Percentiles rank a stretch among this genome's conserved stretches.
These are phyloP conservation scores for Acanthis flammea DNA, from an alignment of 2,797 vertebrate genomes.

Conservation along the genomic window DNA sequence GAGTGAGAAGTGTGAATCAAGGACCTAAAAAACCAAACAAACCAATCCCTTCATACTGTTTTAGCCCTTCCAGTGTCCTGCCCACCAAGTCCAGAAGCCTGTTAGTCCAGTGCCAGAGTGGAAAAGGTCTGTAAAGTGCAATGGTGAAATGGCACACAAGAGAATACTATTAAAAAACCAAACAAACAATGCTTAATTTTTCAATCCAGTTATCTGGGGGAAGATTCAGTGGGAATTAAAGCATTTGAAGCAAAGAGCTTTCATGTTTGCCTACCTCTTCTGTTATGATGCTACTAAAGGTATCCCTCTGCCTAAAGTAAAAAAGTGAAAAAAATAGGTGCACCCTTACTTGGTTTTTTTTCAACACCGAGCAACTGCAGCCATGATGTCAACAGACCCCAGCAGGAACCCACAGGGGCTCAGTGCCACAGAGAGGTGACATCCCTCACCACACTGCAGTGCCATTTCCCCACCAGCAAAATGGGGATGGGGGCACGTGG, in stretches of 20 bases:
- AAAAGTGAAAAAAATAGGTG: background rate
- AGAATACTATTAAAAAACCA: background rate
- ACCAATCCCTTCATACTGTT: background rate
- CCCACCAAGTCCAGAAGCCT: background rate
- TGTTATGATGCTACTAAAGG: background rate
- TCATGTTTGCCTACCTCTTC: background rate
- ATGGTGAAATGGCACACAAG: background rate
- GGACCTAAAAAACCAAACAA: background rate
- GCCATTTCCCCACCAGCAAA: background rate
- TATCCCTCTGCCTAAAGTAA: background rate
- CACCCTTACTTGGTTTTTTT: rapidly evolving
- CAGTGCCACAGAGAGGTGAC: background rate
- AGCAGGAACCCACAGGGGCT: background rate
- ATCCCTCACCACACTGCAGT: rapidly evolving
- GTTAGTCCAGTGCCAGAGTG: background rate
- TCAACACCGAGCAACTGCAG: rapidly evolving
- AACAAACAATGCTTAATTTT: background rate
- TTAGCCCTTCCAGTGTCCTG: background rate
- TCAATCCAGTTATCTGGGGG: background rate
- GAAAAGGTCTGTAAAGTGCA: background rate
- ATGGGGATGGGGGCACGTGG: rapidly evolving
- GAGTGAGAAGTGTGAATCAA: background rate
- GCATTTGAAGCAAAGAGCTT: background rate
- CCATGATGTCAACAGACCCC: rapidly evolving
- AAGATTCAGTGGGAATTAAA: background rate